A percentile compares a stretch with the other conserved stretches of the same genome.
Conservation (phyloP, 2,888 invertebrate genomes). For the Drosophila ezoana region DNA sequence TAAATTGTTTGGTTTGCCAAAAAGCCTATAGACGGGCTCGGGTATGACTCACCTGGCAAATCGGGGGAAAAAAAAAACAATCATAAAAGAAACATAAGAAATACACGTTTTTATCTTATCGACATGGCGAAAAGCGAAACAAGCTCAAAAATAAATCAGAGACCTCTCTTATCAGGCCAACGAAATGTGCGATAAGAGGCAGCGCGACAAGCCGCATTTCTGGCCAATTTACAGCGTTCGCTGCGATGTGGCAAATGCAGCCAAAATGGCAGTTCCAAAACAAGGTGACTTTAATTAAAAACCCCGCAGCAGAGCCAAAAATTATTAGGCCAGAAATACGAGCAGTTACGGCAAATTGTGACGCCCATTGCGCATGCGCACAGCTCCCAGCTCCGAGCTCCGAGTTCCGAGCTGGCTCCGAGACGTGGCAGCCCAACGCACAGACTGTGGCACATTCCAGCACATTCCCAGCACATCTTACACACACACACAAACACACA, state of each 20-base stretch:
- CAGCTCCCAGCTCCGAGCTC: conserved; percentile 33
- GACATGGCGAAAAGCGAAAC: conserved; percentile 38
- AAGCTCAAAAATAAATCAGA: conserved; percentile 62
- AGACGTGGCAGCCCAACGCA: conserved; percentile 27
- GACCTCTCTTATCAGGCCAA: conserved; percentile 45
- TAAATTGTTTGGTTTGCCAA: conserved; percentile 44
- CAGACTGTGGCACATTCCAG: conserved; percentile 20
- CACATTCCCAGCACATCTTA: conserved; percentile 41
- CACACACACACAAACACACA: conserved; percentile 1
- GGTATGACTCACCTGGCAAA: conserved; percentile 46
- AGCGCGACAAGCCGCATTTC: conserved; percentile 31
- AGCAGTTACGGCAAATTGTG: conserved; percentile 68
- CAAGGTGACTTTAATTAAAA: conserved; percentile 54
- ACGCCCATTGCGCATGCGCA: conserved; percentile 76
- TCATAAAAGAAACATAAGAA: conserved; percentile 4
- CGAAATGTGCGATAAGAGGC: conserved; percentile 38
- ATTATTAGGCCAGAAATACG: conserved; percentile 76
- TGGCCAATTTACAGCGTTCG: conserved; percentile 31
- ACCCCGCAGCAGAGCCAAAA: conserved; percentile 11
- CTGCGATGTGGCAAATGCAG: conserved; percentile 33
- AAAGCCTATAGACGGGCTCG: neutral
- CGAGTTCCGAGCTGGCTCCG: too few relatives aligned
- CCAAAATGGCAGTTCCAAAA: conserved; percentile 39
- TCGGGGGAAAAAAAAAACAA: conserved; percentile 6
- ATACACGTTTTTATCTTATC: conserved; percentile 60